Evolutionary conservation across 1,140 invertebrate species (phyloP).

Genomic region (Caerostris darwini): DNA sequence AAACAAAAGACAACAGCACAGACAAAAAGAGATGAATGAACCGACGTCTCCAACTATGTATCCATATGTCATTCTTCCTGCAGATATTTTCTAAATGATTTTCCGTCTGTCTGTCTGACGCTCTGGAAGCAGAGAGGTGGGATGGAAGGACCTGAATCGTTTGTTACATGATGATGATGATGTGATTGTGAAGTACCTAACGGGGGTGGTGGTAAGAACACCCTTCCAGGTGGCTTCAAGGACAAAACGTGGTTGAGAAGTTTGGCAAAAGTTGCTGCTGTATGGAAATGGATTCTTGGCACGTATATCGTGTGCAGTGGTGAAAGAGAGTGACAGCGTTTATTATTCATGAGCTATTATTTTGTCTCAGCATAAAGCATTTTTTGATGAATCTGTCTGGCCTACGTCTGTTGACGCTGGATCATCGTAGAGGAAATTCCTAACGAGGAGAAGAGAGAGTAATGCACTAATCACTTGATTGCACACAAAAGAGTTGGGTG

Average conservation of each 20-base stretch:
- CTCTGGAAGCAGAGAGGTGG: not conserved
- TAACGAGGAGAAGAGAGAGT: not conserved
- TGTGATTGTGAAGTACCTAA: not conserved
- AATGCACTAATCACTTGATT: slow-evolving; percentile 12
- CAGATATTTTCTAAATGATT: not conserved
- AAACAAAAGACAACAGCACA: not conserved
- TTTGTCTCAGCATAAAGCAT: not conserved
- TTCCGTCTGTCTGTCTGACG: not conserved
- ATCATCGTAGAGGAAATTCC: not conserved
- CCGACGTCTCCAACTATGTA: not conserved
- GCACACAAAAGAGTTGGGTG: not conserved
- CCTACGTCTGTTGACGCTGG: not conserved
- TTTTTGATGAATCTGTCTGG: slow-evolving; percentile 9
- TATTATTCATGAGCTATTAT: slow-evolving; percentile 34
- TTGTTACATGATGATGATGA: not conserved
- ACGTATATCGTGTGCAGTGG: slow-evolving; percentile 21
- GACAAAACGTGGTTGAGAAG: not conserved
- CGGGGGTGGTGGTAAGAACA: not conserved
- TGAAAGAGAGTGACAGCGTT: not conserved
- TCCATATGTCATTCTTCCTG: not conserved
- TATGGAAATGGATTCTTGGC: slow-evolving; percentile 20
- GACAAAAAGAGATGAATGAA: not conserved
- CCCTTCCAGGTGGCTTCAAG: not conserved
- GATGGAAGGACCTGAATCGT: not conserved
- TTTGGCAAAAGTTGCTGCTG: not conserved